Evolutionary conservation across 2,888 invertebrate genomes (phyloP).

Genomic region (Malthinus flaveolus): DNA sequence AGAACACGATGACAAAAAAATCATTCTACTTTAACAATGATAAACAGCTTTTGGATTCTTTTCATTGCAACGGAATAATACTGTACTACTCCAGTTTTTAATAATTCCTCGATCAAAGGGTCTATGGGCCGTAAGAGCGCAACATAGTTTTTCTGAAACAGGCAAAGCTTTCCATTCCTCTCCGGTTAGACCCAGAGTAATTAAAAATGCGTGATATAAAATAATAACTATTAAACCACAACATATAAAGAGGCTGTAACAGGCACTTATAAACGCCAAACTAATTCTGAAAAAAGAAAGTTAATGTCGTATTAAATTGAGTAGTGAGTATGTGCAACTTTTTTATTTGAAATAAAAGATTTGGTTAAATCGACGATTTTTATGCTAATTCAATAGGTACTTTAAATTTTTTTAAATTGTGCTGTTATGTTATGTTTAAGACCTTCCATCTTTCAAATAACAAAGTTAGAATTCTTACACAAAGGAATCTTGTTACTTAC

Average conservation of each 20-base stretch:
- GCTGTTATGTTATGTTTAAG: too few species aligned
- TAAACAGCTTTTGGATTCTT: too few species aligned
- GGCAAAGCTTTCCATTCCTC: slow-evolving; percentile 55
- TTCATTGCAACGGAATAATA: neutral
- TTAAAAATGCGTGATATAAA: slow-evolving; percentile 48
- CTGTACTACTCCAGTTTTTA: slow-evolving; percentile 42
- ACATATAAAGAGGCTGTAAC: slow-evolving; percentile 27
- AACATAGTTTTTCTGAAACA: slow-evolving; percentile 39
- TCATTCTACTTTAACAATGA: too few species aligned
- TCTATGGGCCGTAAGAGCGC: slow-evolving; percentile 40
- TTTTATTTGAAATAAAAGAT: too few species aligned
- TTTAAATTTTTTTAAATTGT: too few species aligned
- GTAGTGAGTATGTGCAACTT: too few species aligned
- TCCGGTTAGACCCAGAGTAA: slow-evolving; percentile 57
- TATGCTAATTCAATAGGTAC: too few species aligned
- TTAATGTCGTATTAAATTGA: too few species aligned
- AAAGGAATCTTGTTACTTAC: slow-evolving; percentile 58
- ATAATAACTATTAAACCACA: slow-evolving; percentile 27
- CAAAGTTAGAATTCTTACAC: too few species aligned
- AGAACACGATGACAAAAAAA: too few species aligned
- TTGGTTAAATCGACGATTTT: too few species aligned
- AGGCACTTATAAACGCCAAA: slow-evolving; percentile 29
- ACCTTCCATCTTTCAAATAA: too few species aligned
- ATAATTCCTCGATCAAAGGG: slow-evolving; percentile 43
- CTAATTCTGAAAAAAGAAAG: slow-evolving; percentile 23